phyloP scores from a whole-genome alignment of 2,888 invertebrate species.

The Patella ulyssiponensis region DNA sequence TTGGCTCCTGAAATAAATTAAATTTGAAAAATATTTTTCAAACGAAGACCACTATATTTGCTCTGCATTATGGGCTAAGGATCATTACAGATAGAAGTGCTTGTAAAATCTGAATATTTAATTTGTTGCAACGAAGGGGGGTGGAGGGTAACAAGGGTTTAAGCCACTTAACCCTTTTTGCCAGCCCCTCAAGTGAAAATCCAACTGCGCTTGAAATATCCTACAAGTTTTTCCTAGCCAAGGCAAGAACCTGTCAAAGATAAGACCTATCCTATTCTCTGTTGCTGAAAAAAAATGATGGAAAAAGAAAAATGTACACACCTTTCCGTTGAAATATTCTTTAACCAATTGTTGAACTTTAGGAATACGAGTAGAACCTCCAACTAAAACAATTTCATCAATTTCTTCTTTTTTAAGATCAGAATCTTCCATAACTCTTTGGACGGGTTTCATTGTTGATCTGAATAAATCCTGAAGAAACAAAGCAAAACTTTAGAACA shows the following conservation, averaged over 20 bases:
- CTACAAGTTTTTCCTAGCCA: no score
- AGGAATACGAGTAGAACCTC: slow-evolving; percentile 99
- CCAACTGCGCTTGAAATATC: no score
- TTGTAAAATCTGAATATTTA: no score
- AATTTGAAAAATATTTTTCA: background rate
- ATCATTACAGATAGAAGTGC: no score
- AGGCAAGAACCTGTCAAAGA: no score
- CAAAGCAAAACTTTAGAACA: background rate
- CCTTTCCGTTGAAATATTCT: slow-evolving; percentile 89
- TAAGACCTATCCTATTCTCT: background rate
- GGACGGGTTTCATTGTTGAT: slow-evolving; percentile 94
- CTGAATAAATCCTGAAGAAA: slow-evolving; percentile 76
- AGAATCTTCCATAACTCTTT: slow-evolving; percentile 97
- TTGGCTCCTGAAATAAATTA: slow-evolving; percentile 83
- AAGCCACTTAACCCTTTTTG: no score
- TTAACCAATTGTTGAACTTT: slow-evolving; percentile 83
- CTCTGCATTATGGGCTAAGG: no score
- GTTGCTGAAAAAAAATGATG: background rate
- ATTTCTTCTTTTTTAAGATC: slow-evolving; percentile 99
- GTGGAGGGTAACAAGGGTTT: no score
- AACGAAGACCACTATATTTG: background rate
- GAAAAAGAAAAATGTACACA: slow-evolving; percentile 30
- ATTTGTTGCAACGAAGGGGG: no score
- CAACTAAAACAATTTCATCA: slow-evolving; percentile 98
- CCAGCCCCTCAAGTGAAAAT: no score